Base-by-base conservation (phyloP, 2,113 vertebrate species). In the Trematocara macrostoma region DNA sequence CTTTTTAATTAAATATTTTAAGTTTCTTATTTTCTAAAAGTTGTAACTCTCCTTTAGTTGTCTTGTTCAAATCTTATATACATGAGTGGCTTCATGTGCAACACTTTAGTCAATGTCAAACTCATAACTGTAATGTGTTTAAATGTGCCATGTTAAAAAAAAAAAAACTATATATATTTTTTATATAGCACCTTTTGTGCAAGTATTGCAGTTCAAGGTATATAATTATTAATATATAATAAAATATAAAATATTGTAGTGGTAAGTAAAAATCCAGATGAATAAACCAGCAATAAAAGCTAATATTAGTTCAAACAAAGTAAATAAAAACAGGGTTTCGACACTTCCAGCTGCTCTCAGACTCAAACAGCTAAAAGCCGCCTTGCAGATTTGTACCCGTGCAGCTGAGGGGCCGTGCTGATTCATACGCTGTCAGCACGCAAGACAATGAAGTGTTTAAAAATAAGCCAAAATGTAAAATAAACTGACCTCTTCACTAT, bases 111-210 rank as follows among this genome's bases (percentile, higher is more conserved):
- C 12, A 45, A 26, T 26, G 14, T 26, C 67, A 29, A 7, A 47
- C 40, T 42, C 38, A 14, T 23, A 67, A 40, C 61, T 23, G 8
- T 1, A 61, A 61, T 34, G 64, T 69, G 12, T 23, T 42, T 69
- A 69, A 69, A 69, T 42, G 35, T 14, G 38, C n/a, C 7, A 26
- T 45, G 4, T 29, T 29, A 4, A 26, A 26, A 26, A 20, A 34
- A 34, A 26, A 42, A 8, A 0, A 2, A 16, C 12, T 1, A 57
- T 0, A 7, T 2, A 5, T 34, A 1, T 1, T 20, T 69, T 8
- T 12, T 10, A 40, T 42, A 23, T 42, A 9, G 12, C 7, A 23
- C 64, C 7, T 42, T 69, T 23, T 23, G n/a, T 42, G 35, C 35
- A 69, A 40, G 64, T 42, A 45, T 42, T 71, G 12, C 64, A 71